A percentile compares a stretch with the other conserved stretches of the same genome.
Evolutionary conservation across 2,888 invertebrate genomes (phyloP).

Genomic region (Nymphalis urticae): DNA sequence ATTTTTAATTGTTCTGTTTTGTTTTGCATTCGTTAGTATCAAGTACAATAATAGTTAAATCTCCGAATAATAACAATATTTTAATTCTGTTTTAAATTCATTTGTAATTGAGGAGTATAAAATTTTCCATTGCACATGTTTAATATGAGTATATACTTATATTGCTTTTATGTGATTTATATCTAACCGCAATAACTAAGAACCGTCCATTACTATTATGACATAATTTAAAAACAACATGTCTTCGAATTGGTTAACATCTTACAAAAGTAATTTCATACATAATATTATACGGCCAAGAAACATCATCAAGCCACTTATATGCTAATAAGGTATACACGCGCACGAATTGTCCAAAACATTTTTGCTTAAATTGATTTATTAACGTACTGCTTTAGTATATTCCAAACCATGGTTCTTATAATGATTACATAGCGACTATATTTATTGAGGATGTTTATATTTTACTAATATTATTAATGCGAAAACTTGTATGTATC

Average conservation of each 20-base stretch:
- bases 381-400: not conserved
- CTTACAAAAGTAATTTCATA: slow-evolving; percentile 5
- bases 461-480: not conserved
- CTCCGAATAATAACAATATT: not conserved
- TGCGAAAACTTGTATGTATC: not conserved
- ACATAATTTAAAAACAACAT: slow-evolving; percentile 2
- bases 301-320: slow-evolving; percentile 31
- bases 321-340: slow-evolving; percentile 33
- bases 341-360: slow-evolving; percentile 2
- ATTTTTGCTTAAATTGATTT: not conserved
- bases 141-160: not conserved
- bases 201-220: slow-evolving; percentile 9
- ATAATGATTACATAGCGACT: no score
- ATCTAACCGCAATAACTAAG: not conserved
- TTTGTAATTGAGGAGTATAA: not conserved
- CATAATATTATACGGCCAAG: slow-evolving; percentile 20
- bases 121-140: not conserved
- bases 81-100: not conserved
- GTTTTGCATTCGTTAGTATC: no score
- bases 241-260: slow-evolving; percentile 5
- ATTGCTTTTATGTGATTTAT: not conserved
- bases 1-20: not conserved
- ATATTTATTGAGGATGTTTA: no score
- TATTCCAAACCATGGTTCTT: not conserved
- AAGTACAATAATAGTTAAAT: no score